These are phyloP conservation scores for Typhlichthys subterraneus DNA, from an alignment of 2,797 vertebrate genomes.

Conservation along the genomic window DNA sequence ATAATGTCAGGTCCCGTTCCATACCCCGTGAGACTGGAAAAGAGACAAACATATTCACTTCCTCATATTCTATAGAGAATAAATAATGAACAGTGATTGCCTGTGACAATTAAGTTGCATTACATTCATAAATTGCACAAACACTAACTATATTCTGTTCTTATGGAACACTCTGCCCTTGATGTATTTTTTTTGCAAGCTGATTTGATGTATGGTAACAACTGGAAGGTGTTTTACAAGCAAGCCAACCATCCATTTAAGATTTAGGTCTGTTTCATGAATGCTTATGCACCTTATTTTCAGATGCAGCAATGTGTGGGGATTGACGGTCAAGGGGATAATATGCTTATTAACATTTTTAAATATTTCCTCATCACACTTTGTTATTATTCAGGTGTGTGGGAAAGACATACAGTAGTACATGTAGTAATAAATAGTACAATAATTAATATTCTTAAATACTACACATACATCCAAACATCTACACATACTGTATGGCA, in stretches of 20 bases:
- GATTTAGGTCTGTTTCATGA: background rate
- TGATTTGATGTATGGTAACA: slow-evolving; percentile 12
- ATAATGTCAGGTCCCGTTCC: slow-evolving; percentile 58
- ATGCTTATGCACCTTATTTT: background rate
- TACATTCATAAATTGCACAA: slow-evolving; percentile 21
- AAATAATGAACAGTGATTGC: slow-evolving; percentile 24
- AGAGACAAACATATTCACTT: slow-evolving; percentile 13
- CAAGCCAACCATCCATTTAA: background rate
- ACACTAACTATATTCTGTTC: slow-evolving; percentile 39
- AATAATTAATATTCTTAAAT: too few species aligned
- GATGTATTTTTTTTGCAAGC: slow-evolving; percentile 18
- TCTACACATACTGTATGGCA: too few species aligned
- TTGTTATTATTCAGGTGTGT: too few species aligned
- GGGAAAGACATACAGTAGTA: too few species aligned
- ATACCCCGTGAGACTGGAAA: slow-evolving; percentile 40
- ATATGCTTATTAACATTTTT: too few species aligned
- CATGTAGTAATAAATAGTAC: too few species aligned
- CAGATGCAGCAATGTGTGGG: slow-evolving; percentile 17
- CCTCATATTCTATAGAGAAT: slow-evolving; percentile 37
- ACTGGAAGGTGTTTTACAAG: background rate
- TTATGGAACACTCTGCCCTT: slow-evolving; percentile 28
- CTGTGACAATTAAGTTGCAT: slow-evolving; percentile 24
- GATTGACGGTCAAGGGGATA: background rate
- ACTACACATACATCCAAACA: too few species aligned
- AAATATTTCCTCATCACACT: too few species aligned